Evolutionary conservation across 2,113 vertebrate species (phyloP).

Genomic region (Polypterus bichir): DNA sequence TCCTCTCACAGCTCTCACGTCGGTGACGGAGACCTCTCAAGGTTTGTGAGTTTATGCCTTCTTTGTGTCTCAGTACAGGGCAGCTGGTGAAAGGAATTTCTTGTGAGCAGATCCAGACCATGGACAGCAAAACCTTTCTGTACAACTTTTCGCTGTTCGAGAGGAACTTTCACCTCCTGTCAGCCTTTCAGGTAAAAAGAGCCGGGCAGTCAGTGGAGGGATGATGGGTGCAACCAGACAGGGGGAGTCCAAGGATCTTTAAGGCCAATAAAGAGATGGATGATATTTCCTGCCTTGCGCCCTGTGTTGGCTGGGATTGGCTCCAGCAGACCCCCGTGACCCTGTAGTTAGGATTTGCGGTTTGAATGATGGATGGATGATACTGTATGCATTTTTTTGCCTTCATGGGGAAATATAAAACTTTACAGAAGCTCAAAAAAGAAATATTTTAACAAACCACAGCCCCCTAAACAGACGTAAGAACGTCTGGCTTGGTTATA

Average conservation of each 20-base stretch:
- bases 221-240: too few species aligned
- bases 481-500: too few species aligned
- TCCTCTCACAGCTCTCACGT: too few species aligned
- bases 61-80: conserved; percentile 32
- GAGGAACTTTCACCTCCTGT: conserved; percentile 48
- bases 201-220: not conserved
- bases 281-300: not conserved
- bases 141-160: conserved; percentile 42
- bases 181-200: conserved; percentile 50
- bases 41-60: too few species aligned
- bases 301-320: not conserved
- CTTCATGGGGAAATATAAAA: too few species aligned
- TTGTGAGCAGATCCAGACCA: conserved; percentile 44
- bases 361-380: not conserved
- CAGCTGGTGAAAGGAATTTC: conserved; percentile 56
- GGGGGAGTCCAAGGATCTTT: too few species aligned
- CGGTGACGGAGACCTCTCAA: too few species aligned
- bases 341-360: too few species aligned
- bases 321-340: not conserved
- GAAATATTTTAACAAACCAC: too few species aligned
- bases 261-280: not conserved
- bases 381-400: too few species aligned
- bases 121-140: conserved; percentile 37
- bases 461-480: too few species aligned
- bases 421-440: too few species aligned